Conservation (phyloP, 2,888 invertebrate genomes). For the Galerucella pusilla region DNA sequence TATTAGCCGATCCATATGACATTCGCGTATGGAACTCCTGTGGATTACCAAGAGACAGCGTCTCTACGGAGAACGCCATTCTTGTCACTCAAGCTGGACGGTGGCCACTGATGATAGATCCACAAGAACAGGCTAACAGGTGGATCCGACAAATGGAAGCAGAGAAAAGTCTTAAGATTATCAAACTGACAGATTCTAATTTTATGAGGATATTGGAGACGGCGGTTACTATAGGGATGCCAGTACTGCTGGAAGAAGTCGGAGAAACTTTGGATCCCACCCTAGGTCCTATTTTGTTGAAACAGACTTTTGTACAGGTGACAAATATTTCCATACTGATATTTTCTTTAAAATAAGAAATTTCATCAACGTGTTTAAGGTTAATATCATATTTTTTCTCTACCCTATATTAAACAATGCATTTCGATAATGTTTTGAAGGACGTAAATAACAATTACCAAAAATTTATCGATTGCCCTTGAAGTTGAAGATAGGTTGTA, state of each 20-base stretch:
- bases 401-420: too few species aligned
- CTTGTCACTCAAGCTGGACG: constrained; percentile 84
- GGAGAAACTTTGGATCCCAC: constrained; percentile 90
- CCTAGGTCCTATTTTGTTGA: constrained; percentile 82
- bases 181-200: constrained; percentile 81
- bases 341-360: too few species aligned
- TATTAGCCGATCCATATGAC: constrained; percentile 86
- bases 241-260: constrained; percentile 88
- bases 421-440: too few species aligned
- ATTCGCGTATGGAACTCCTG: constrained; percentile 91
- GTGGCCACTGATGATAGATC: constrained; percentile 95
- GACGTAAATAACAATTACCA: too few species aligned
- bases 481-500: too few species aligned
- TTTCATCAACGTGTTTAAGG: too few species aligned
- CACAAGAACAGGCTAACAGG: constrained; percentile 94
- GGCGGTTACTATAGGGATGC: constrained; percentile 85
- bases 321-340: not conserved
- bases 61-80: constrained; percentile 93
- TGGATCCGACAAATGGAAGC: constrained; percentile 93
- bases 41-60: constrained; percentile 86
- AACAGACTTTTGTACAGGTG: constrained; percentile 82
- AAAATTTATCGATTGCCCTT: too few species aligned
- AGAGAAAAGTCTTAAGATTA: constrained; percentile 77
- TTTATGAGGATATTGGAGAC: constrained; percentile 84
- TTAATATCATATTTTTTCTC: too few species aligned